These are phyloP conservation scores for Pyrrhura leucotis DNA, from an alignment of 2,797 vertebrate genomes.

Conservation along the genomic window DNA sequence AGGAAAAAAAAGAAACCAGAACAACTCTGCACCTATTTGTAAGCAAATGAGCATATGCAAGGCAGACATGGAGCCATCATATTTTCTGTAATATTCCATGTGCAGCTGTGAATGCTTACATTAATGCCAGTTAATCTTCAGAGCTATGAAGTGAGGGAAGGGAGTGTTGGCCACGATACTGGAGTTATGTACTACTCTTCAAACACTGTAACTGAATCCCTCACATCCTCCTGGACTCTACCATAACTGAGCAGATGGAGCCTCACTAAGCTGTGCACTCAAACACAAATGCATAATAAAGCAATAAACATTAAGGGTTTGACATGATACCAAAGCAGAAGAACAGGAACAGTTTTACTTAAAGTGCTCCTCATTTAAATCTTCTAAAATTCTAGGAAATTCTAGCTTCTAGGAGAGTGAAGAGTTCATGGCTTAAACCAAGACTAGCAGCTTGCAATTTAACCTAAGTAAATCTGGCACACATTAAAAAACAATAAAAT, in stretches of 20 bases:
- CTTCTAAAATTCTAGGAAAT: not conserved
- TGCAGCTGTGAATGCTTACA: not conserved
- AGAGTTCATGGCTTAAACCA: not conserved
- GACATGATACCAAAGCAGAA: not conserved
- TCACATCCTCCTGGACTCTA: not conserved
- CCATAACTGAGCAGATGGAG: conserved; percentile 31
- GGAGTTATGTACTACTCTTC: not conserved
- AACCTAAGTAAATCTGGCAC: not conserved
- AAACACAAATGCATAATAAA: not conserved
- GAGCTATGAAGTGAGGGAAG: not conserved
- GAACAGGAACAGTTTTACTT: not conserved
- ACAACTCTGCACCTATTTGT: not conserved
- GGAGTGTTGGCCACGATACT: not conserved
- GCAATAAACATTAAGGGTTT: not conserved
- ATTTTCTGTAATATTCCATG: not conserved
- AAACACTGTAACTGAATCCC: not conserved
- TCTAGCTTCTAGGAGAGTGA: not conserved
- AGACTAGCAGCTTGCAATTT: not conserved
- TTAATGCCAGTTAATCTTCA: conserved; percentile 9
- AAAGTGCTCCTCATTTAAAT: not conserved
- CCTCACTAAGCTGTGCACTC: not conserved
- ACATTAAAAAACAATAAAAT: not conserved
- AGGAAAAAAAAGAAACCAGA: not conserved
- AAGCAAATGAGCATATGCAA: not conserved
- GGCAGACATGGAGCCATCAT: not conserved